A percentile compares a stretch with the other conserved stretches of the same genome.
Conservation (phyloP, 2,888 invertebrate species). For the Tipula vernalis region DNA sequence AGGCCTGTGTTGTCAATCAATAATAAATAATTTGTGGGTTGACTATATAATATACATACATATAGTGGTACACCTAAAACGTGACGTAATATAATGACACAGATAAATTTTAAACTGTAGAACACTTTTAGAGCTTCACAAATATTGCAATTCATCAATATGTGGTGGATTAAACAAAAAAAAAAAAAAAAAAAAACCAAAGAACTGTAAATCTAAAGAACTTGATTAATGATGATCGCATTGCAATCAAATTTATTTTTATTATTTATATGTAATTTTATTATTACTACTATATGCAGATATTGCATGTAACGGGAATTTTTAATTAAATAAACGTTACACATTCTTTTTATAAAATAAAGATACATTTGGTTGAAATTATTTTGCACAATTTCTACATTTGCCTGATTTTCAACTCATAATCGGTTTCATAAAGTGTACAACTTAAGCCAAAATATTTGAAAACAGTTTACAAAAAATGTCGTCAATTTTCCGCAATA, state of each 20-base stretch:
- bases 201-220: background rate
- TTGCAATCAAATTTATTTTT: background rate
- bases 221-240: background rate
- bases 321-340: background rate
- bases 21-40: background rate
- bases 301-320: background rate
- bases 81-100: background rate
- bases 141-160: background rate
- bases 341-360: background rate
- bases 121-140: background rate
- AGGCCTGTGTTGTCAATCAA: background rate
- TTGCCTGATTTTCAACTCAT: no score
- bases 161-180: background rate
- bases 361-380: no score
- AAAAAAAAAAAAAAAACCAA: background rate
- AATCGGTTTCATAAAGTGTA: no score
- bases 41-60: background rate
- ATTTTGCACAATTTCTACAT: no score
- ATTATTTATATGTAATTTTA: background rate
- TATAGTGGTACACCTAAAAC: background rate
- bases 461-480: no score
- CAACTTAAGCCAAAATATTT: no score
- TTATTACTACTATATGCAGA: background rate
- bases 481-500: no score
- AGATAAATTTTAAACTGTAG: background rate